A percentile compares a stretch with the other conserved stretches of the same genome.
Evolutionary conservation across 2,888 invertebrate genomes (phyloP).

Genomic region (Ryuthela nishihirai): DNA sequence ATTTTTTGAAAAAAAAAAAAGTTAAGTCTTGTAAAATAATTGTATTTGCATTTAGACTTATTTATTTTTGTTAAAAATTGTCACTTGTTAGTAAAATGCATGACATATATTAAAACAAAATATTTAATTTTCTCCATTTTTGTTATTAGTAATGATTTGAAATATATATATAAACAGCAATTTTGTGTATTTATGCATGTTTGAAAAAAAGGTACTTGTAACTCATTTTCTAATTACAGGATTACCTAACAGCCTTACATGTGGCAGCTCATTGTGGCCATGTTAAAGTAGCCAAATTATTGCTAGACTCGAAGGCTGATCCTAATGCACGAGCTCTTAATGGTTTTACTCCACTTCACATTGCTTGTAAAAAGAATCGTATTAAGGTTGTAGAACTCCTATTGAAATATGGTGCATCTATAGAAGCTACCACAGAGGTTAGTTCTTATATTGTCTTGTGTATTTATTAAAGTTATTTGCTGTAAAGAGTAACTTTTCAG

Average conservation of each 20-base stretch:
- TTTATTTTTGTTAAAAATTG: too few species aligned
- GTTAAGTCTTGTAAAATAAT: too few species aligned
- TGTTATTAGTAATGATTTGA: too few species aligned
- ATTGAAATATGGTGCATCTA: slow-evolving; percentile 93
- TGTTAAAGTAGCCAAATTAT: slow-evolving; percentile 90
- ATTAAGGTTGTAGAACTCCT: slow-evolving; percentile 96
- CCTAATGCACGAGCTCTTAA: slow-evolving; percentile 95
- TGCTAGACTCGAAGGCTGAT: slow-evolving; percentile 93
- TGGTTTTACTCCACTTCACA: slow-evolving; percentile 97
- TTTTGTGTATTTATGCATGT: too few species aligned
- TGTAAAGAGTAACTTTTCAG: background rate
- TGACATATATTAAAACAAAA: too few species aligned
- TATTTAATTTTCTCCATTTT: too few species aligned
- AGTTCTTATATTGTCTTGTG: slow-evolving; percentile 32
- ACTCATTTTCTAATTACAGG: slow-evolving; percentile 51
- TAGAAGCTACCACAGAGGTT: slow-evolving; percentile 70
- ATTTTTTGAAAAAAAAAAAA: too few species aligned
- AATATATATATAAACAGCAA: too few species aligned
- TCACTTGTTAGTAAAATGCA: too few species aligned
- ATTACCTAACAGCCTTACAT: slow-evolving; percentile 95
- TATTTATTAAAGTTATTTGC: background rate
- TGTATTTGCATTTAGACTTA: too few species aligned
- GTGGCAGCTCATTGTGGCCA: slow-evolving; percentile 96
- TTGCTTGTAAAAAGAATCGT: slow-evolving; percentile 99
- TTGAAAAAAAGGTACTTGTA: too few species aligned